Evolutionary conservation across 2,797 vertebrate genomes (phyloP).

Genomic region (Geotrypetes seraphini): DNA sequence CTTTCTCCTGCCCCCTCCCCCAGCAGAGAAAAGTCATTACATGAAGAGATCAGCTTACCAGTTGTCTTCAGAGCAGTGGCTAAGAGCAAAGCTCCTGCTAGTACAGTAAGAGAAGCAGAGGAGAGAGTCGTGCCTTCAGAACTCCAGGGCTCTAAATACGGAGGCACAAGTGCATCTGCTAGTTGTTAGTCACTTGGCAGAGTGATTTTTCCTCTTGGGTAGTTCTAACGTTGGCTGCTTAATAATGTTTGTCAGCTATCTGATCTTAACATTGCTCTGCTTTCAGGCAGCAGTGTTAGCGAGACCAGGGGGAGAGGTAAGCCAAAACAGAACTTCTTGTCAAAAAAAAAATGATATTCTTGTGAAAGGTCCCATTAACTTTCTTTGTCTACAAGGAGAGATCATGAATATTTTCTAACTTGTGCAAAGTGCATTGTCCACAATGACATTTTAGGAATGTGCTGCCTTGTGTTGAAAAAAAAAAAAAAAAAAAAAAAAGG

Average conservation of each 20-base stretch:
- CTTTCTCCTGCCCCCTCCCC: constrained; percentile 52
- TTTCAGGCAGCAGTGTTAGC: constrained; percentile 67
- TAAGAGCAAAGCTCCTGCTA: constrained; percentile 43
- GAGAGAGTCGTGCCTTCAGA: constrained; percentile 26
- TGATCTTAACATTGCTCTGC: constrained; percentile 65
- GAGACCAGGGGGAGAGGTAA: constrained; percentile 80
- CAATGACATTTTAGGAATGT: not conserved
- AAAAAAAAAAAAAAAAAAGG: too few relatives aligned
- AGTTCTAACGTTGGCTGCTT: constrained; percentile 43
- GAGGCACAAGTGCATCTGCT: constrained; percentile 57
- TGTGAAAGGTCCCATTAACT: constrained; percentile 12
- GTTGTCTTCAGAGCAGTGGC: constrained; percentile 54
- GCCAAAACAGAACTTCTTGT: constrained; percentile 45
- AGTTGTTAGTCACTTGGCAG: constrained; percentile 55
- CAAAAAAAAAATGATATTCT: constrained; percentile 33
- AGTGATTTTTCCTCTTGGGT: constrained; percentile 43
- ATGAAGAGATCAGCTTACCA: constrained; percentile 65
- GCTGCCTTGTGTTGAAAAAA: constrained; percentile 6
- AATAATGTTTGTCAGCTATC: constrained; percentile 64
- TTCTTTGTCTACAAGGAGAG: constrained; percentile 3
- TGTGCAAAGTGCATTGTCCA: constrained; percentile 3
- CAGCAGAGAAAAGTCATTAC: constrained; percentile 56
- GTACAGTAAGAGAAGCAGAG: constrained; percentile 5
- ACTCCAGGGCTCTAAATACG: constrained; percentile 30
- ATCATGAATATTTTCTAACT: too few relatives aligned